phyloP scores from a whole-genome alignment of 2,888 invertebrate species.

The Drosophila nr. fundita region DNA sequence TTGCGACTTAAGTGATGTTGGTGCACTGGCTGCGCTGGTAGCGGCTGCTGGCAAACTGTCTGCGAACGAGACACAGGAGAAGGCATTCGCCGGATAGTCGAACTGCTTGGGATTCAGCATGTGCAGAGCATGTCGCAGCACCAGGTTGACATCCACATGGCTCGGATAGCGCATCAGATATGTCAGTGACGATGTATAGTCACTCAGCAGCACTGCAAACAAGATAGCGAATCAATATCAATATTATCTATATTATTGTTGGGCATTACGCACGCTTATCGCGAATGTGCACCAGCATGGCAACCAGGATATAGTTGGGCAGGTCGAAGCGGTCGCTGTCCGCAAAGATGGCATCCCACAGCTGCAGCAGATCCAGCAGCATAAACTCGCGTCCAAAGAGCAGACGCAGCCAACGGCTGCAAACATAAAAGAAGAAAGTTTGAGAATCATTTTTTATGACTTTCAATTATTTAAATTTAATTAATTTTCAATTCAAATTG shows the following conservation, averaged over 20 bases:
- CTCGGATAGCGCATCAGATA: constrained; percentile 89
- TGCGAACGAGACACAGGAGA: constrained; percentile 72
- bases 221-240: background rate
- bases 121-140: constrained; percentile 87
- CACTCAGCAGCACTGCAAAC: constrained; percentile 86
- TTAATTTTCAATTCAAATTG: no score
- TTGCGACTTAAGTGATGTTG: constrained; percentile 4
- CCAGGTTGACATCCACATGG: constrained; percentile 87
- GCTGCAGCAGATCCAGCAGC: constrained; percentile 89
- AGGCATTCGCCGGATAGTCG: constrained; percentile 82
- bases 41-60: constrained; percentile 9
- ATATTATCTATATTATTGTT: background rate
- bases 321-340: constrained; percentile 87
- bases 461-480: background rate
- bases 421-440: background rate
- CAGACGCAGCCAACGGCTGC: constrained; percentile 92
- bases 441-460: background rate
- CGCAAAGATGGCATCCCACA: constrained; percentile 94
- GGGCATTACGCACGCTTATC: constrained; percentile 87
- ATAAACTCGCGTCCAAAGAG: constrained; percentile 94
- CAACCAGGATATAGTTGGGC: constrained; percentile 90
- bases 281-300: constrained; percentile 91
- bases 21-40: background rate
- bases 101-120: constrained; percentile 85
- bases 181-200: constrained; percentile 88